Evolutionary conservation across 2,797 vertebrate genomes (phyloP), one percentile per base, ranked within the genome.

Genomic region (Protosalanx chinensis): DNA sequence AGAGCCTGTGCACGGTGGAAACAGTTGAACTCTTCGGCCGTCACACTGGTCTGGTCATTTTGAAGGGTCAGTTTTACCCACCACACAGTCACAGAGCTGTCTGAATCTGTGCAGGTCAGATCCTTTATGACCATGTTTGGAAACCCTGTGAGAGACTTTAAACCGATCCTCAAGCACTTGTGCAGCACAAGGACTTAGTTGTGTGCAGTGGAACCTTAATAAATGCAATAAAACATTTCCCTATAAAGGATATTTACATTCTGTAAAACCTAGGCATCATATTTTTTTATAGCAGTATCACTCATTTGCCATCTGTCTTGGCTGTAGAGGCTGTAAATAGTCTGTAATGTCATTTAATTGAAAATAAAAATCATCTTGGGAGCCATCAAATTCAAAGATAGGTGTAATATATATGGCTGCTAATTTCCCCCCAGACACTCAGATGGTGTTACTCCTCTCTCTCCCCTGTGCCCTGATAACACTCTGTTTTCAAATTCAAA

Each of bases 51-150:
- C 35, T 46, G 20, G 64, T 2, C 12, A 32, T 29, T 7, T 29
- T 67, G 20, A 67, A 53, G 20, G 35, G 62, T 23, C n/a, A 41
- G 33, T 18, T 64, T 64, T 64, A 64, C 33, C n/a, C 35, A 37
- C 62, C 4, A 18, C 29, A 51, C 64, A 12, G 13, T 3, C 13
- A 67, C 3, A 51, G 15, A 6, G 8, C 29, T 63, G 61, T 18
- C 32, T 16, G 15, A 37, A 20, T 15, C 23, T 49, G 20, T 29
- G 27, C 2, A 27, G 49, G 23, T 2, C 41, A 20, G 37, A 46
- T 6, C 20, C 5, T 46, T 46, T 65, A 46, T 64, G 62, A 41
- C 64, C 64, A 46, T 27, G 27, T 49, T 46, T 49, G 64, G 64
- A 51, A 67, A 67, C 37, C 41, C 46, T 66, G 49, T 29, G n/a